Evolutionary conservation across 1,140 invertebrate species (phyloP).

Genomic region (Aethina tumida): DNA sequence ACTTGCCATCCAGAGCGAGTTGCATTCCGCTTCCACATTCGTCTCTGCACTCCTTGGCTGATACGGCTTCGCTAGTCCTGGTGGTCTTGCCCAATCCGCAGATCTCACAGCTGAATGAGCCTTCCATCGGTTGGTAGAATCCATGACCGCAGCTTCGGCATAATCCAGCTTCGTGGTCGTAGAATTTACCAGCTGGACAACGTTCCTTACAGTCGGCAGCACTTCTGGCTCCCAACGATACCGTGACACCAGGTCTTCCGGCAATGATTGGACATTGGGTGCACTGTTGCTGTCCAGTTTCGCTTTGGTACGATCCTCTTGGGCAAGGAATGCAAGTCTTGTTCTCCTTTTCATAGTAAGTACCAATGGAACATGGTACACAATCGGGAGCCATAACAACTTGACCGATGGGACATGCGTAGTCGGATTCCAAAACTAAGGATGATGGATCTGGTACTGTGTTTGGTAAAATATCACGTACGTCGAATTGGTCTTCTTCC

Average conservation of each 20-base stretch:
- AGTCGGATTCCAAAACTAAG: conserved; percentile 75
- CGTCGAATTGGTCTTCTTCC: conserved; percentile 87
- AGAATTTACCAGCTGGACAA: conserved; percentile 85
- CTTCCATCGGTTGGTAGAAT: conserved; percentile 85
- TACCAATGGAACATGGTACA: conserved; percentile 90
- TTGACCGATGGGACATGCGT: conserved; percentile 85
- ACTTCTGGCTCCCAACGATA: conserved; percentile 73
- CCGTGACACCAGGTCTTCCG: conserved; percentile 77
- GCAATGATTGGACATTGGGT: conserved; percentile 79
- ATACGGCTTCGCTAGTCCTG: conserved; percentile 80
- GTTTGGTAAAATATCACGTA: conserved; percentile 86
- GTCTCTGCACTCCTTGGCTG: conserved; percentile 76
- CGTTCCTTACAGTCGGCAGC: conserved; percentile 86
- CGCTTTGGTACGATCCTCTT: conserved; percentile 86
- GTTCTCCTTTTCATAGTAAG: conserved; percentile 67
- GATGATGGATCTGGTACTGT: conserved; percentile 88
- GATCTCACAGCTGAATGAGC: conserved; percentile 79
- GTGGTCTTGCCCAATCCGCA: conserved; percentile 92
- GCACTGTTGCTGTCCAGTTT: conserved; percentile 82
- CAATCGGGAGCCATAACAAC: conserved; percentile 87
- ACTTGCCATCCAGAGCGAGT: conserved; percentile 77
- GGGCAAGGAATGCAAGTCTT: conserved; percentile 77
- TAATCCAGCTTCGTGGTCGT: conserved; percentile 71
- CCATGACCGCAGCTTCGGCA: conserved; percentile 90
- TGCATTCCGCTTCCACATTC: conserved; percentile 88